These are phyloP conservation scores for Platycercus adscitus DNA, from an alignment of 2,113 vertebrate species.

Conservation along the genomic window DNA sequence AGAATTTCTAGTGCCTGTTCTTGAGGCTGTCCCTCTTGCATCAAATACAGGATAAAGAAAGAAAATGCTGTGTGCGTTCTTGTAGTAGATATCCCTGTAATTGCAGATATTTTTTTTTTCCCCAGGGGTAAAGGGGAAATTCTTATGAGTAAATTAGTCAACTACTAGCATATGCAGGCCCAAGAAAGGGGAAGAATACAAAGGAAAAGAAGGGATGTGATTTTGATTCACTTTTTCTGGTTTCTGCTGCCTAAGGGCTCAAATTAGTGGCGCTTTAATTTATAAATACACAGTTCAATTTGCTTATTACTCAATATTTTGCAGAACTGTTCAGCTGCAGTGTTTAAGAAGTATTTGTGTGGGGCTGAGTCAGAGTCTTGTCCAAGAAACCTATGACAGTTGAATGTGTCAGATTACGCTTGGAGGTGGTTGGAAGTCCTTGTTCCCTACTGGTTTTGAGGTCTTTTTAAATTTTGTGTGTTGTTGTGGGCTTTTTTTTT, in stretches of 20 bases:
- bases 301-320: neutral
- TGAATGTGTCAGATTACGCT: neutral
- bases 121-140: neutral
- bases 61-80: neutral
- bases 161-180: neutral
- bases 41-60: neutral
- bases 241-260: neutral
- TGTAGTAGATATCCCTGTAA: constrained; percentile 15
- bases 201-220: neutral
- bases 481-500: neutral
- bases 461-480: neutral
- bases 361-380: neutral
- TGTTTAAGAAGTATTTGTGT: neutral
- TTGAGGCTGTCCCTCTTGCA: neutral
- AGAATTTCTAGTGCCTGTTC: neutral
- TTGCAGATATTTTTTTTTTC: neutral
- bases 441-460: neutral
- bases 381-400: neutral
- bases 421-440: neutral
- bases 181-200: neutral
- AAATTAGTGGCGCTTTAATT: constrained; percentile 10
- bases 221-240: constrained; percentile 19
- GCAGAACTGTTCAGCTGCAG: neutral
- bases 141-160: neutral
- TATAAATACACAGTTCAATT: neutral